phyloP scores from a whole-genome alignment of 2,113 vertebrate genomes.

The Larimichthys crocea region DNA sequence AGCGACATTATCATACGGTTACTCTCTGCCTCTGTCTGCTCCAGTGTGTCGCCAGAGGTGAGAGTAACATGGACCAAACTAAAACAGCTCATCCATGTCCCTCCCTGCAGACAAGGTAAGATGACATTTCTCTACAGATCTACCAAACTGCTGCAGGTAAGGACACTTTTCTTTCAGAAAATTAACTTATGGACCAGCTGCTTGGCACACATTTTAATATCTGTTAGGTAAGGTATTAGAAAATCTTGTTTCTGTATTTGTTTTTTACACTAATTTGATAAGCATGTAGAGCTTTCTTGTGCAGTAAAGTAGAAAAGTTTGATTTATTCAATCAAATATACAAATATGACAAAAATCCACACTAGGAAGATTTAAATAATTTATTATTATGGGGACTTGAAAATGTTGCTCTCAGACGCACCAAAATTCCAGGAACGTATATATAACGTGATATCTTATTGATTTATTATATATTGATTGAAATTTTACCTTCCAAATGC shows the following conservation, averaged over 20 bases:
- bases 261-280: too few relatives aligned
- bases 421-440: conserved; percentile 8
- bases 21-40: conserved; percentile 51
- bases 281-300: not conserved
- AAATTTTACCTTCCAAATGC: conserved; percentile 5
- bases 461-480: conserved; percentile 40
- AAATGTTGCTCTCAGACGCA: not conserved
- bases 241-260: not conserved
- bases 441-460: conserved; percentile 1
- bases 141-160: conserved; percentile 50
- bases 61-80: conserved; percentile 70
- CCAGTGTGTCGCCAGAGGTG: conserved; percentile 51
- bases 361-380: not conserved
- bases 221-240: not conserved
- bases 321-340: not conserved
- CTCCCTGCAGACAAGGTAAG: conserved; percentile 56
- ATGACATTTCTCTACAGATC: conserved; percentile 23
- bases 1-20: conserved; percentile 52
- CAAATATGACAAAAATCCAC: not conserved
- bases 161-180: conserved; percentile 1
- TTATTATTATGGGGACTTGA: not conserved
- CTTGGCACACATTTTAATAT: not conserved
- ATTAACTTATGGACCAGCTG: not conserved
- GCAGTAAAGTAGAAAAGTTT: not conserved
- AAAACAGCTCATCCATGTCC: conserved; percentile 41